These are phyloP conservation scores for Neofelis nebulosa DNA, from an alignment of 2,113 vertebrate species.

Conservation along the genomic window DNA sequence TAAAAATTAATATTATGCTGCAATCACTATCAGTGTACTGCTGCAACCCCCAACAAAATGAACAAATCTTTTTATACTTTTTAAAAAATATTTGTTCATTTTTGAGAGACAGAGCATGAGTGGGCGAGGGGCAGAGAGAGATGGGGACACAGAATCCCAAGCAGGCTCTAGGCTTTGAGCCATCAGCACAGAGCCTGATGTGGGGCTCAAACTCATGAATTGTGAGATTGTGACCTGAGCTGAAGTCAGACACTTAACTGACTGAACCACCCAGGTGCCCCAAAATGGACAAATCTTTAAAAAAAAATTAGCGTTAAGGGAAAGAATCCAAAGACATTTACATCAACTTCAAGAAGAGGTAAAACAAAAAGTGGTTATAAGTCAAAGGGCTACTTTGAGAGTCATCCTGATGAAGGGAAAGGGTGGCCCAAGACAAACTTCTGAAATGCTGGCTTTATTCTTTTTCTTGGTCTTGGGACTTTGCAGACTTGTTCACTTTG, in stretches of 20 bases:
- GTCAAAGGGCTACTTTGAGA: not conserved
- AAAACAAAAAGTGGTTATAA: not conserved
- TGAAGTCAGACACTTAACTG: too few relatives aligned
- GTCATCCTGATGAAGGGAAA: too few relatives aligned
- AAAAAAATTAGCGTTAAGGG: not conserved
- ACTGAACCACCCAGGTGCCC: too few relatives aligned
- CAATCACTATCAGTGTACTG: not conserved
- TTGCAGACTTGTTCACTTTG: not conserved
- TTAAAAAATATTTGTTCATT: too few relatives aligned
- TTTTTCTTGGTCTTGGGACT: not conserved
- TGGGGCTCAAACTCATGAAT: too few relatives aligned
- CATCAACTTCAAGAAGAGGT: not conserved
- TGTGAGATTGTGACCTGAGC: too few relatives aligned
- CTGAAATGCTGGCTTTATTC: not conserved
- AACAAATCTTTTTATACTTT: too few relatives aligned
- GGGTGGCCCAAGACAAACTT: not conserved
- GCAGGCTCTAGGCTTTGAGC: too few relatives aligned
- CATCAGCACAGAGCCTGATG: too few relatives aligned
- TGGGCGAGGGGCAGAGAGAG: too few relatives aligned
- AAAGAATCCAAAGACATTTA: not conserved
- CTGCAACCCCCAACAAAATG: not conserved
- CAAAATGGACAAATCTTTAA: not conserved
- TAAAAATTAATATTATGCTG: not conserved
- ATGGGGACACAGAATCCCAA: too few relatives aligned
- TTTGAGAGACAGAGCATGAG: too few relatives aligned